Evolutionary conservation across 2,797 vertebrate species (phyloP).

Genomic region (Pelobates cultripes): DNA sequence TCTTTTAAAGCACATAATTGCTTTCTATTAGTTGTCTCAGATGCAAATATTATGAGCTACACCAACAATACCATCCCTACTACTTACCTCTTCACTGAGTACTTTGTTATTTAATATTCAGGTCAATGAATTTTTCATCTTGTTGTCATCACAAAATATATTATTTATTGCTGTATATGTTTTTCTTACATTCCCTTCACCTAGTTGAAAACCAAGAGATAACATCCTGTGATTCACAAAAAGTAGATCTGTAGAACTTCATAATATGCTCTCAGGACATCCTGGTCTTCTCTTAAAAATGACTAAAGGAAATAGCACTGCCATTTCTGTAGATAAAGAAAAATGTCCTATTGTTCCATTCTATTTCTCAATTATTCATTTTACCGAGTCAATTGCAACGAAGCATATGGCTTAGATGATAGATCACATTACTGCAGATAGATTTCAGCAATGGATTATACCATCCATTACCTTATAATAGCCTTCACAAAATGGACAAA

Average conservation of each 20-base stretch:
- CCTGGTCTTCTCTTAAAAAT: background rate
- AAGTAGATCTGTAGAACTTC: background rate
- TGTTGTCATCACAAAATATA: too few species aligned
- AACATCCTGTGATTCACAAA: background rate
- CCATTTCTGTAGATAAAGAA: constrained; percentile 11
- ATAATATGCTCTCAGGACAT: background rate
- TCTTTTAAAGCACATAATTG: too few species aligned
- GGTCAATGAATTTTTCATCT: too few species aligned
- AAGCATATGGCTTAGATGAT: background rate
- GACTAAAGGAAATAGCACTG: constrained; percentile 15
- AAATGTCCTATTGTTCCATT: constrained; percentile 4
- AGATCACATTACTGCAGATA: constrained; percentile 1
- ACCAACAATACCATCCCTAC: too few species aligned
- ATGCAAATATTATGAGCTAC: too few species aligned
- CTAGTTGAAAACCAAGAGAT: too few species aligned
- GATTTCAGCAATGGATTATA: background rate
- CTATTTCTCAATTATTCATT: constrained; percentile 23
- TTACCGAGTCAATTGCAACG: background rate
- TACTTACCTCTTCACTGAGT: too few species aligned
- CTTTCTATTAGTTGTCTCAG: too few species aligned
- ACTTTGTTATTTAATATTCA: too few species aligned
- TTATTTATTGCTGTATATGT: too few species aligned
- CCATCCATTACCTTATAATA: background rate
- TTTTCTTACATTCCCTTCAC: too few species aligned
- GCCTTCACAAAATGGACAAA: background rate